phyloP scores from a whole-genome alignment of 2,113 vertebrate genomes.

The Lepisosteus osseus region DNA sequence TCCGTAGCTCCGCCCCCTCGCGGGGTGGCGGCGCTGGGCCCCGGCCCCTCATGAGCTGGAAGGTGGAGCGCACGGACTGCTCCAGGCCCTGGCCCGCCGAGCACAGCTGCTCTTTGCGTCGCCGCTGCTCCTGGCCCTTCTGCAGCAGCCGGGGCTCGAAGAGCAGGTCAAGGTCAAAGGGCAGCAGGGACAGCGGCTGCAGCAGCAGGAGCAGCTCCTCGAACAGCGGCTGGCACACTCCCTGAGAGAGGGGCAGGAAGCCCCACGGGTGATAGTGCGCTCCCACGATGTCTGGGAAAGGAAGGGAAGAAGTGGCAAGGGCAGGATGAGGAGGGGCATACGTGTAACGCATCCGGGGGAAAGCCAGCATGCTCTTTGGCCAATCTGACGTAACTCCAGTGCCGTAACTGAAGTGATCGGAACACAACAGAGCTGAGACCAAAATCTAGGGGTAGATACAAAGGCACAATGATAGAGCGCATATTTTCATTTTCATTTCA shows the following conservation, averaged over 20 bases:
- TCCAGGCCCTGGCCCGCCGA: conserved; percentile 75
- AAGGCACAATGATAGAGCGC: too few species aligned
- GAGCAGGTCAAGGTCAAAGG: conserved; percentile 90
- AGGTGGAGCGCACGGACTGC: conserved; percentile 80
- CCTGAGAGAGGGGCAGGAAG: conserved; percentile 82
- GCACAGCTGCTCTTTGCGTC: conserved; percentile 85
- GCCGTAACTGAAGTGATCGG: too few species aligned
- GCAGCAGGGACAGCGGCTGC: conserved; percentile 90
- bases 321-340: neutral
- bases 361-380: too few species aligned
- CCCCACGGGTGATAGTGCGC: conserved; percentile 87
- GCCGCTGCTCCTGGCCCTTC: conserved; percentile 80
- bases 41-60: conserved; percentile 83
- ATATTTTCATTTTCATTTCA: too few species aligned
- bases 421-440: too few species aligned
- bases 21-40: conserved; percentile 47
- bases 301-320: conserved; percentile 2
- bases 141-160: conserved; percentile 87
- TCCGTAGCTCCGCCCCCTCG: conserved; percentile 48
- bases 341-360: neutral
- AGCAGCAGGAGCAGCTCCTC: conserved; percentile 91
- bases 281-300: conserved; percentile 77
- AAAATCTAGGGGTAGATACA: too few species aligned
- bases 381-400: too few species aligned
- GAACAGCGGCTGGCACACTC: conserved; percentile 78